Conservation (phyloP, 2,888 invertebrate species). For the Serrognathus titanus region DNA sequence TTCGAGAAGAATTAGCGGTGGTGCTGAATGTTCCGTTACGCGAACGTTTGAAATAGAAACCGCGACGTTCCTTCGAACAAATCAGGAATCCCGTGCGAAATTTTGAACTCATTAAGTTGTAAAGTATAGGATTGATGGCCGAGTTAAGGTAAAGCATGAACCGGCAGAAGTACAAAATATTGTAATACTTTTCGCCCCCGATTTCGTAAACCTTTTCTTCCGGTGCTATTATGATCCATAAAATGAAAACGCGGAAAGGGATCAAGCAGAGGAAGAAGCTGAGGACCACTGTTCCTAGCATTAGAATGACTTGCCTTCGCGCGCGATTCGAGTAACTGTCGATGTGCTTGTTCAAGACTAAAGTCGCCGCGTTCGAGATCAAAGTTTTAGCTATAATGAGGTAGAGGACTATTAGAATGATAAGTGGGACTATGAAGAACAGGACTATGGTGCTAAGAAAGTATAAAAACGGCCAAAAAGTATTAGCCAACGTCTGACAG, state of each 20-base stretch:
- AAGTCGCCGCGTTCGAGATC: constrained; percentile 65
- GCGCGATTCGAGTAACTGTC: constrained; percentile 70
- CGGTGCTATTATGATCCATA: constrained; percentile 79
- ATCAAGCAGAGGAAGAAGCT: constrained; percentile 86
- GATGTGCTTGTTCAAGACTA: constrained; percentile 68
- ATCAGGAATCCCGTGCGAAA: constrained; percentile 79
- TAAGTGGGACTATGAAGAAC: constrained; percentile 77
- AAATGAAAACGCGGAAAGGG: constrained; percentile 78
- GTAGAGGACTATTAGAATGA: constrained; percentile 77
- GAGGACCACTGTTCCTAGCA: constrained; percentile 82
- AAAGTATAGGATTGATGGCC: constrained; percentile 87
- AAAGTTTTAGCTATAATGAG: constrained; percentile 80
- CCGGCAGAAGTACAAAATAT: constrained; percentile 77
- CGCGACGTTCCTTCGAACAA: constrained; percentile 57
- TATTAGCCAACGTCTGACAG: constrained; percentile 76
- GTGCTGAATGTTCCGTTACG: constrained; percentile 57
- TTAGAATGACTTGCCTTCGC: constrained; percentile 77
- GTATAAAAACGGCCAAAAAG: constrained; percentile 73
- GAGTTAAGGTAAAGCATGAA: constrained; percentile 88
- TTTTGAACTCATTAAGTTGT: constrained; percentile 88
- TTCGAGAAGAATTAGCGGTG: constrained; percentile 50
- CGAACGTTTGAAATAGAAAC: constrained; percentile 50
- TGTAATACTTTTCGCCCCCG: constrained; percentile 76
- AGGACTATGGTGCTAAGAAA: constrained; percentile 74
- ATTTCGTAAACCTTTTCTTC: constrained; percentile 64